Percentiles rank a stretch among this genome's conserved stretches.
phyloP scores from a whole-genome alignment of 2,113 vertebrate genomes.

The Illadopsis cleaveri region DNA sequence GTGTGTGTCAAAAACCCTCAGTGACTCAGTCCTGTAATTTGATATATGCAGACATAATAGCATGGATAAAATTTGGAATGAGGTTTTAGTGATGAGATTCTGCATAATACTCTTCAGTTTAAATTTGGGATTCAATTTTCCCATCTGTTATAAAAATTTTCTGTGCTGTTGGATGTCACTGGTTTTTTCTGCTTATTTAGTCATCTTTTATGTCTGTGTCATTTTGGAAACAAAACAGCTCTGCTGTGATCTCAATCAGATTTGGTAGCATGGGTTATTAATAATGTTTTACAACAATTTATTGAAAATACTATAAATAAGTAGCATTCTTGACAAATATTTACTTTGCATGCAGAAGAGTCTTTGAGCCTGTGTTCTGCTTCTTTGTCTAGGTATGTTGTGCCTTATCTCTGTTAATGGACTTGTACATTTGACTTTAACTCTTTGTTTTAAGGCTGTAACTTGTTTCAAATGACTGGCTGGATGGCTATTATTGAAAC shows the following conservation, averaged over 20 bases:
- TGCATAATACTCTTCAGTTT: neutral
- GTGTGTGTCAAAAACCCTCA: neutral
- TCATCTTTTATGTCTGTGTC: neutral
- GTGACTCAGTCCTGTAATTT: neutral
- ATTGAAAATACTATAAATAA: neutral
- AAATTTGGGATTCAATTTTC: neutral
- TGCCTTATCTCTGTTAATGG: neutral
- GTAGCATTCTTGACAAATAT: neutral
- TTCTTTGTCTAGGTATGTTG: neutral
- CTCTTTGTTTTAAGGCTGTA: neutral
- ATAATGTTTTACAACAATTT: neutral
- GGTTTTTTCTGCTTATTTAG: neutral
- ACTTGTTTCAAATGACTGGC: neutral
- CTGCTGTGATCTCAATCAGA: neutral
- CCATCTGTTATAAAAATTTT: neutral
- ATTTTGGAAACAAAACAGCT: neutral
- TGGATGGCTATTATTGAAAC: neutral
- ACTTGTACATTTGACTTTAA: neutral
- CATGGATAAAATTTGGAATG: neutral
- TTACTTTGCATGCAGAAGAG: neutral
- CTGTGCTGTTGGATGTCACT: neutral
- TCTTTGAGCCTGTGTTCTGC: neutral
- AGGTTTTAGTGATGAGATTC: neutral
- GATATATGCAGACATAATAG: neutral
- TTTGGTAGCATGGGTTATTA: neutral